Base-by-base conservation (phyloP, 1,140 invertebrate genomes). In the Muscidifurax raptorellus region DNA sequence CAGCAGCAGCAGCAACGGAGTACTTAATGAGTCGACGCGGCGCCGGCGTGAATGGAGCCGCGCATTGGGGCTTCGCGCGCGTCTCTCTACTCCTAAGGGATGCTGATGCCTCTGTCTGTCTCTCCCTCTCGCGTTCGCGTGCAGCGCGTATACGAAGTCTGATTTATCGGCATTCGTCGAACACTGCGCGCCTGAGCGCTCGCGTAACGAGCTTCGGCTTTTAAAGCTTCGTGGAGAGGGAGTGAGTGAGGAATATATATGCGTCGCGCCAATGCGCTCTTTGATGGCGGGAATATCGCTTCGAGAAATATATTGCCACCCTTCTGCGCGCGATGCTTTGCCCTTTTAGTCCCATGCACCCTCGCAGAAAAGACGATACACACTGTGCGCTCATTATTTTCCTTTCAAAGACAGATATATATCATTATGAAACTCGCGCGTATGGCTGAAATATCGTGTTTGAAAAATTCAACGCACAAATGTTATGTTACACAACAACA, bases 101-200 rank as follows among this genome's bases (percentile, higher is more conserved):
- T 86, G 86, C 74, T 85, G 36, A 40, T 40, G 36, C 79, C 75
- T 27, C 10, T 82, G n/a, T 80, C 28, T 66, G 71, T 71, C 66
- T 85, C 30, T 88, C 88, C 87, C 67, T 81, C 82, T 83, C 27
- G n/a, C n/a, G 32, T 9, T 22, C 71, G 87, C 86, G 52, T 18
- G 52, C n/a, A 4, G 87, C 86, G 52, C 18, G 52, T 59, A 4
- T 85, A 86, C 2, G 30, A 3, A 32, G 36, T 81, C 89, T 92
- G 92, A 92, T 92, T 92, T 92, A 92, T 92, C 90, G 91, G 89
- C 88, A 91, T 91, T 92, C 88, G 87, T 91, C 90, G 88, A 92
- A 90, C 87, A 86, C 80, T 86, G 84, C 87, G 83, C 52, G 52
- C 52, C 15, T 6, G 52, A 59, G 52, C 52, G 52, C 52, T 59